A percentile compares a stretch with the other conserved stretches of the same genome.
These are phyloP conservation scores for Trilocha varians DNA, from an alignment of 2,888 invertebrate genomes.

Conservation along the genomic window DNA sequence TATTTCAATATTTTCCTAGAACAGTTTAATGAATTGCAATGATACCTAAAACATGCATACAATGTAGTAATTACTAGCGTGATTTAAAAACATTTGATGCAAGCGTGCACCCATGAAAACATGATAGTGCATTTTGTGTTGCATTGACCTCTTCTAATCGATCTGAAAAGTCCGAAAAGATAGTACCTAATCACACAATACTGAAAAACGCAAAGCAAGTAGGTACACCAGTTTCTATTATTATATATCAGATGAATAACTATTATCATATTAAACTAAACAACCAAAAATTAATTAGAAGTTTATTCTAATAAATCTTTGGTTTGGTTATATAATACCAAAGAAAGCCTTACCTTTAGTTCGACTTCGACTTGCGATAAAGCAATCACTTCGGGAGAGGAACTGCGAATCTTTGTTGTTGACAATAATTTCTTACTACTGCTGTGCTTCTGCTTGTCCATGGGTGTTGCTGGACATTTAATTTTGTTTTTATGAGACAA, in stretches of 20 bases:
- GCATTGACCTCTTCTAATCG: neutral
- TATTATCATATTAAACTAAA: too few relatives aligned
- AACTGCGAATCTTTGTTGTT: conserved; percentile 26
- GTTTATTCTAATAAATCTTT: too few relatives aligned
- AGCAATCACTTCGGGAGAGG: conserved; percentile 33
- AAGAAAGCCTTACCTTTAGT: conserved; percentile 27
- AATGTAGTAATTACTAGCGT: neutral
- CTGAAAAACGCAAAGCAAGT: too few relatives aligned
- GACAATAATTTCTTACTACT: conserved; percentile 34
- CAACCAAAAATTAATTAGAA: too few relatives aligned
- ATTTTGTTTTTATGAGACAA: too few relatives aligned
- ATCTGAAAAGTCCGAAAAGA: neutral
- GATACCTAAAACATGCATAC: neutral
- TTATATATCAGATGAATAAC: too few relatives aligned
- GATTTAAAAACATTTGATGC: neutral
- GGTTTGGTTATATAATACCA: conserved; percentile 5
- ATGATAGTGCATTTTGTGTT: neutral
- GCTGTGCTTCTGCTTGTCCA: conserved; percentile 33
- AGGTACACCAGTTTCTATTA: too few relatives aligned
- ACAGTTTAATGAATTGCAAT: too few relatives aligned
- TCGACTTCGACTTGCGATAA: conserved; percentile 27
- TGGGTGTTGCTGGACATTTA: conserved; percentile 25
- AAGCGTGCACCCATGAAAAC: neutral
- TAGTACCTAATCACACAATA: neutral
- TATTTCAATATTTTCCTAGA: too few relatives aligned